These are phyloP conservation scores for Megaleporinus macrocephalus DNA, from an alignment of 2,113 vertebrate species.

Conservation along the genomic window DNA sequence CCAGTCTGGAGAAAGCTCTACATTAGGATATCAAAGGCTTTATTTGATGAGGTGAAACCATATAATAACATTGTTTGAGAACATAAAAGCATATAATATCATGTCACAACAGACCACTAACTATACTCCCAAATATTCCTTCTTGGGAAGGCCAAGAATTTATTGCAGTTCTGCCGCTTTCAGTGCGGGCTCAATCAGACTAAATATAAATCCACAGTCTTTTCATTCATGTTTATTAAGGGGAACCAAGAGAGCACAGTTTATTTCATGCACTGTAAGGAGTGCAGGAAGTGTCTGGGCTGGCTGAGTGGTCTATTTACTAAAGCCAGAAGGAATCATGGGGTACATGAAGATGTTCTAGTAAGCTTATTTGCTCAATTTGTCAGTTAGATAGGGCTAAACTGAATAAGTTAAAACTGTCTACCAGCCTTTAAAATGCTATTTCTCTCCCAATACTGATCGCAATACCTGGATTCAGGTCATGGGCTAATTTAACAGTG, in stretches of 20 bases:
- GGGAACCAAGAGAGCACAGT: neutral
- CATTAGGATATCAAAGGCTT: neutral
- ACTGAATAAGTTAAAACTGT: neutral
- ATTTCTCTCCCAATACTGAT: no score
- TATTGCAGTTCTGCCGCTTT: neutral
- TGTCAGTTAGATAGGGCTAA: neutral
- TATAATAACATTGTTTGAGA: neutral
- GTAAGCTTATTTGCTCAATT: no score
- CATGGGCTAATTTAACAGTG: no score
- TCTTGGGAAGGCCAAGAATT: neutral
- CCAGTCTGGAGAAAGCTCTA: neutral
- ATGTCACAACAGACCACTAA: conserved; percentile 1
- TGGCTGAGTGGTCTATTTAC: neutral
- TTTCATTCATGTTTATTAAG: neutral
- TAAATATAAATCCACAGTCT: neutral
- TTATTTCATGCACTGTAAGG: neutral
- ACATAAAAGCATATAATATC: neutral
- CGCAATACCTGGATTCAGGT: no score
- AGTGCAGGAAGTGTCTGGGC: neutral
- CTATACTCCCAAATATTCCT: neutral
- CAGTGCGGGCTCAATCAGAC: neutral
- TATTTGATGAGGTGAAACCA: neutral
- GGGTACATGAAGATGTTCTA: neutral
- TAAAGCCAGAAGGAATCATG: neutral
- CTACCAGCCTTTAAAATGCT: no score